Base-by-base conservation (phyloP, 92 coral and sea anemone genomes). In the Hydrozoanthus gracilis region DNA sequence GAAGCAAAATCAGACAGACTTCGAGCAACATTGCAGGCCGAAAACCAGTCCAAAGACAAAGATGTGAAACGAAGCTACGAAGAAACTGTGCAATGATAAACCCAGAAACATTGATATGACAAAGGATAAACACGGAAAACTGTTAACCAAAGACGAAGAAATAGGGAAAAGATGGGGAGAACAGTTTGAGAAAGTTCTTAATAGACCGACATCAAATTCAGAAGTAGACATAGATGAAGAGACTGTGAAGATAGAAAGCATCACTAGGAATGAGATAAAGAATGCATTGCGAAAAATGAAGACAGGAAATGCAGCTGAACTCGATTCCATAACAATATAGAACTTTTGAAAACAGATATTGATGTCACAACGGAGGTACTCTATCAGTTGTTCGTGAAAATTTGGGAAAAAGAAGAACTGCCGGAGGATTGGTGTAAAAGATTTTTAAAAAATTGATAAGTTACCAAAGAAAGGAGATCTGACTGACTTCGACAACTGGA, bases 1-100 rank as follows among this genome's bases (percentile, higher is more conserved):
- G 73, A 68, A 68, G 44, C 73, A 68, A 68, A 68, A 68, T 68
- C 73, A 68, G 73, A 68, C 46, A 68, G 73, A 68, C 73, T 68
- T 68, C 73, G 73, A 68, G 35, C 44, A 35, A 68, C 44, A 68
- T 68, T 68, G 44, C 73, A 68, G 73, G 73, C 73, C 35, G 73
- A 68, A 68, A 16, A 68, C 73, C 73, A 68, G 44, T 68, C 73
- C 35, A 68, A 68, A 68, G 73, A 68, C 73, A 68, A 68, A 68
- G 73, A 68, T 18, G 73, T 68, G 44, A 68, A 68, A 20, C 73
- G 73, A 68, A 35, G 73, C 73, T 16, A 68, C 73, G 44, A 68
- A 68, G 73, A 68, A 68, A 68, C 73, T 68, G 44, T 68, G 73
- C 73, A 68, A 68, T 35, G 73, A 68, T 16, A 68, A 68, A 35